Evolutionary conservation across 2,113 vertebrate genomes (phyloP).

Genomic region (Sylvilagus bachmani): DNA sequence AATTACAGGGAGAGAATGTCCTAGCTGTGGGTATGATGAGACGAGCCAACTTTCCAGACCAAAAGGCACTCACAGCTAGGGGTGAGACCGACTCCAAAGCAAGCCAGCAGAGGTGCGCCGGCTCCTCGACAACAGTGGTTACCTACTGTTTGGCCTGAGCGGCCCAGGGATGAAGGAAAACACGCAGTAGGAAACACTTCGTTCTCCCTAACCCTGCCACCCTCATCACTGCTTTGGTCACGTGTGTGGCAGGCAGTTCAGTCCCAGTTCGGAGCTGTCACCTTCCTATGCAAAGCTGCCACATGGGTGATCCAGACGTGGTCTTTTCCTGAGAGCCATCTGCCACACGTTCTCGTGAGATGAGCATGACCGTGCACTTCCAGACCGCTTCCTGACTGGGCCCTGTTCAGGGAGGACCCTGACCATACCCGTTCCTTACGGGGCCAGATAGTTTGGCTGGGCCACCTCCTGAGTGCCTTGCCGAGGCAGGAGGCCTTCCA

Average conservation of each 20-base stretch:
- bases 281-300: conserved; percentile 87
- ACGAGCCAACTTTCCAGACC: conserved; percentile 90
- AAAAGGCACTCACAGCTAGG: conserved; percentile 91
- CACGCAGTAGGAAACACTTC: conserved; percentile 35
- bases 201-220: conserved; percentile 34
- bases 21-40: conserved; percentile 86
- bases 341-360: conserved; percentile 75
- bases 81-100: conserved; percentile 85
- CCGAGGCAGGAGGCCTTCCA: conserved; percentile 80
- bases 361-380: conserved; percentile 60
- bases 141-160: conserved; percentile 72
- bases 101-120: conserved; percentile 74
- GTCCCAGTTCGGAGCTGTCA: conserved; percentile 69
- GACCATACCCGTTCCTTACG: conserved; percentile 63
- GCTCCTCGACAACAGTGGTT: conserved; percentile 63
- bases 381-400: conserved; percentile 71
- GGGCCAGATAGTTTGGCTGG: conserved; percentile 75
- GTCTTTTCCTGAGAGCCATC: conserved; percentile 86
- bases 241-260: conserved; percentile 53
- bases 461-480: conserved; percentile 75
- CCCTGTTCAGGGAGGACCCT: conserved; percentile 68
- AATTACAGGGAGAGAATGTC: conserved; percentile 86
- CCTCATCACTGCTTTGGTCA: conserved; percentile 60
- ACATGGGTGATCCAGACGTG: conserved; percentile 84
- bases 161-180: conserved; percentile 64